Percentiles rank a stretch among this genome's conserved stretches.
These are phyloP conservation scores for Xestia sexstrigata DNA, from an alignment of 2,888 invertebrate species.

Conservation along the genomic window DNA sequence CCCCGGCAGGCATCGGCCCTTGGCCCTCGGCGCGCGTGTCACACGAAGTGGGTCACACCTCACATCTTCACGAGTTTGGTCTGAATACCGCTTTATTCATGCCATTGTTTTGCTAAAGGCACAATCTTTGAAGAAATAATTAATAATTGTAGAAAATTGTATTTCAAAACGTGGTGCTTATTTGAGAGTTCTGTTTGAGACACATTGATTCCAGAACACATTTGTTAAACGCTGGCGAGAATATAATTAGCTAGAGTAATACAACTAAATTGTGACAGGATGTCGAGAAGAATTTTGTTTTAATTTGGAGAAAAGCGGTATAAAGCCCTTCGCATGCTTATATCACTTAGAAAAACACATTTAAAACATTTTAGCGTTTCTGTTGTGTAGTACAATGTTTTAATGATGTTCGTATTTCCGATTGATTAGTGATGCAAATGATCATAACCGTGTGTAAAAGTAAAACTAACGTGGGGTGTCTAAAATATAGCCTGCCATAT, in stretches of 20 bases:
- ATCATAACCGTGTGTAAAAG: not conserved
- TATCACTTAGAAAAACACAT: not conserved
- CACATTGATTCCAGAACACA: not conserved
- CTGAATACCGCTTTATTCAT: not conserved
- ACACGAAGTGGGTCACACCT: not conserved
- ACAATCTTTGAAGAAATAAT: not conserved
- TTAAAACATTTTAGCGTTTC: not conserved
- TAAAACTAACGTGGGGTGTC: slow-evolving; percentile 2
- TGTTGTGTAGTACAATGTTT: not conserved
- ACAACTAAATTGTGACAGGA: no score
- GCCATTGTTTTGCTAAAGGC: not conserved
- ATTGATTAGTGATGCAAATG: not conserved
- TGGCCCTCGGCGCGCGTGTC: no score
- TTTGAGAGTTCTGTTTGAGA: not conserved
- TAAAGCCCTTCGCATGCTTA: not conserved
- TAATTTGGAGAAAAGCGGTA: not conserved
- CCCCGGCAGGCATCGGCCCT: no score
- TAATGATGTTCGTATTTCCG: not conserved
- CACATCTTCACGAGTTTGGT: not conserved
- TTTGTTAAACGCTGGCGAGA: no score
- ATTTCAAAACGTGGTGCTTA: not conserved
- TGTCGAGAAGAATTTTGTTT: not conserved
- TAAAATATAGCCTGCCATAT: slow-evolving; percentile 14
- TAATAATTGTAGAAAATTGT: not conserved
- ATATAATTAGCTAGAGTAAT: no score